Evolutionary conservation across 1,140 invertebrate genomes (phyloP).

Genomic region (Penaeus chinensis): DNA sequence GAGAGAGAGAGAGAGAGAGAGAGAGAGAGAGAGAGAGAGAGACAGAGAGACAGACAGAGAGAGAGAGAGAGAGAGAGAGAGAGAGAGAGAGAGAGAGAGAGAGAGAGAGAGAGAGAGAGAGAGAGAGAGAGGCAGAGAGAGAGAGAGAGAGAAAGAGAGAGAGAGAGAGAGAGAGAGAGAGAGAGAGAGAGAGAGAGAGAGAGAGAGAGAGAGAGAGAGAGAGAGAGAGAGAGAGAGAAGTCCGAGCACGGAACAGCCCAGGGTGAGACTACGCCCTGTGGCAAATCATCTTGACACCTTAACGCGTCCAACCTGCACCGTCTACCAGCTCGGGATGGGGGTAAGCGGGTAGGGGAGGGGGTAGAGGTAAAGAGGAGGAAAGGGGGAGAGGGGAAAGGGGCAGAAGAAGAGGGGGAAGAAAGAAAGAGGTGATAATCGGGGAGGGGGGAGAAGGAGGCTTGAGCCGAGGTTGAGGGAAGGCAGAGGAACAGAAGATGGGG

Average conservation of each 20-base stretch:
- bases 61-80: not conserved
- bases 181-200: not conserved
- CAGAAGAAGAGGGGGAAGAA: not conserved
- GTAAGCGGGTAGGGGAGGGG: not conserved
- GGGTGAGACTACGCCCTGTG: conserved; percentile 27
- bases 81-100: not conserved
- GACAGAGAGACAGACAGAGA: not conserved
- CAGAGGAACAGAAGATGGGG: no score
- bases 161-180: not conserved
- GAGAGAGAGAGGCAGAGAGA: not conserved
- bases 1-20: not conserved
- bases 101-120: not conserved
- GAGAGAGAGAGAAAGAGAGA: not conserved
- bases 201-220: not conserved
- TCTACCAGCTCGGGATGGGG: not conserved
- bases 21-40: not conserved
- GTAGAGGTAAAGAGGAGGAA: not conserved
- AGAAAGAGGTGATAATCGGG: not conserved
- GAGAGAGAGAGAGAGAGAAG: not conserved
- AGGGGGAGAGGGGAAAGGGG: not conserved
- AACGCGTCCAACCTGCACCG: conserved; percentile 30
- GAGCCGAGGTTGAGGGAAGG: no score
- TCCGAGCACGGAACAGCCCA: no score
- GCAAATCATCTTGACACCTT: conserved; percentile 47
- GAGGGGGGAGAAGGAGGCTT: not conserved